A percentile compares a stretch with the other conserved stretches of the same genome.
Evolutionary conservation across 1,140 invertebrate genomes (phyloP).

Genomic region (Archivesica marissinica): DNA sequence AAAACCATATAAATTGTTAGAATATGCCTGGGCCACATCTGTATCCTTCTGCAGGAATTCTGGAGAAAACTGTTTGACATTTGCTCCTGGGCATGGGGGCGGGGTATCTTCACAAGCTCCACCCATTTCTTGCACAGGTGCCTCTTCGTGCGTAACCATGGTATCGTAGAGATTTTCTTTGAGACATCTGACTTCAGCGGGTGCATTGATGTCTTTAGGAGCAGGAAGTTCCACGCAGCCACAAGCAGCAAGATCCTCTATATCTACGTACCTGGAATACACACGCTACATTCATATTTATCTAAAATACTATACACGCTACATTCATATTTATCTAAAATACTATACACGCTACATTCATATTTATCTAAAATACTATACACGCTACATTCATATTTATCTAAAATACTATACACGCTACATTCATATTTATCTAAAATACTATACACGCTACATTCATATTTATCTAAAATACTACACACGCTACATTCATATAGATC

Average conservation of each 20-base stretch:
- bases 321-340: no score
- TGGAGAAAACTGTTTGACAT: slow-evolving; percentile 36
- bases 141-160: slow-evolving; percentile 16
- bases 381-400: no score
- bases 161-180: slow-evolving; percentile 38
- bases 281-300: no score
- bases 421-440: no score
- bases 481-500: no score
- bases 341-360: no score
- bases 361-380: no score
- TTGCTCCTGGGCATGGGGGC: neutral
- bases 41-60: slow-evolving; percentile 56
- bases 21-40: slow-evolving; percentile 48
- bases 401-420: no score
- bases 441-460: no score
- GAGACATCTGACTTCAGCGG: neutral
- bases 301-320: no score
- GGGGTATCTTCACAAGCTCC: slow-evolving; percentile 6
- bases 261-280: slow-evolving; percentile 44
- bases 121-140: neutral
- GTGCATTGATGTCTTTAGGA: slow-evolving; percentile 12
- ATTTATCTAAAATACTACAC: no score
- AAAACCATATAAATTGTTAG: slow-evolving; percentile 56
- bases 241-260: slow-evolving; percentile 12
- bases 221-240: slow-evolving; percentile 27